A percentile compares a stretch with the other conserved stretches of the same genome.
These are phyloP conservation scores for Leucania comma DNA, from an alignment of 2,888 invertebrate genomes.

Conservation along the genomic window DNA sequence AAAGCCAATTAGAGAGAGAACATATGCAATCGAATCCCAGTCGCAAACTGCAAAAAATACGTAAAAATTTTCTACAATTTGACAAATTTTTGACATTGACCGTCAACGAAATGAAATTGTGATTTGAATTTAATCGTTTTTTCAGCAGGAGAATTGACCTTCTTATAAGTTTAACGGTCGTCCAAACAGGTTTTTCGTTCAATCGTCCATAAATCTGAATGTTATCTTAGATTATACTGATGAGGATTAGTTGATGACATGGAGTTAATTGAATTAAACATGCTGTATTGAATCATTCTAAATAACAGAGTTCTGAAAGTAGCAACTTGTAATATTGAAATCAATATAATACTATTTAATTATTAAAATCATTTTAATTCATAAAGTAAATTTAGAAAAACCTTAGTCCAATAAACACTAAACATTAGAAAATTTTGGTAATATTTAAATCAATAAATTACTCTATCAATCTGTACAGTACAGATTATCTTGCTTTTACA, in stretches of 20 bases:
- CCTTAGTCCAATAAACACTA: no score
- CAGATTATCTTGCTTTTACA: constrained; percentile 39
- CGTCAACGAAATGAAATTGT: no score
- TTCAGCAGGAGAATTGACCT: no score
- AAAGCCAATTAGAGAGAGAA: constrained; percentile 71
- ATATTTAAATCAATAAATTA: background rate
- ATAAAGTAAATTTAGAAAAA: background rate
- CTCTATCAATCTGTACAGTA: background rate
- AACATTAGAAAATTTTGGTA: background rate
- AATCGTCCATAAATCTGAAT: constrained; percentile 63
- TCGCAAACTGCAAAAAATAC: no score
- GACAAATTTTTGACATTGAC: no score
- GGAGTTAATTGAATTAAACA: constrained; percentile 30
- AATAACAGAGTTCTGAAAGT: background rate
- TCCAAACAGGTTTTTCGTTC: constrained; percentile 75
- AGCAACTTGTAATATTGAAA: background rate
- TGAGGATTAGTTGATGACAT: constrained; percentile 54
- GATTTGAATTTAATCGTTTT: no score
- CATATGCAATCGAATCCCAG: no score
- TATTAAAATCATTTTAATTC: background rate
- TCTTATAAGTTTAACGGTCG: constrained; percentile 81
- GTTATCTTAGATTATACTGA: constrained; percentile 55
- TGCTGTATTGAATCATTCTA: background rate
- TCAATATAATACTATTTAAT: background rate
- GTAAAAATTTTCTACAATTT: no score